Base-by-base conservation (phyloP, 2,888 invertebrate species). In the Seira musarum region DNA sequence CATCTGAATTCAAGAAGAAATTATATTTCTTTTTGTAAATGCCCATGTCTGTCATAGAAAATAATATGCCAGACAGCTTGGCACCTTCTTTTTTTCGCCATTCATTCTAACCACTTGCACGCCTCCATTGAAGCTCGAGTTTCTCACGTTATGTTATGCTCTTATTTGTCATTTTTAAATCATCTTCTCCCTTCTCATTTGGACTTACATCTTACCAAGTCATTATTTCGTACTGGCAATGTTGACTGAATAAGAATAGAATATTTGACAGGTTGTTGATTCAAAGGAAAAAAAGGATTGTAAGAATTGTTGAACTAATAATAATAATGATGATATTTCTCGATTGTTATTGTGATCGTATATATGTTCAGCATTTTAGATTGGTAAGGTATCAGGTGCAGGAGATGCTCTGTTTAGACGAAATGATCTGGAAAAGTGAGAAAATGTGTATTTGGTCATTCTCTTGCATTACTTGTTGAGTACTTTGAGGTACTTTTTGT, bases 11-110 rank as follows among this genome's bases (percentile, higher is more conserved):
- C n/a, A n/a, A n/a, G n/a, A n/a, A n/a, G n/a, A n/a, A n/a, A n/a
- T n/a, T n/a, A n/a, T n/a, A n/a, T 67, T 46, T 21, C 8, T 19
- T 46, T 65, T 35, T 65, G 10, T 65, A 19, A 8, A 30, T 63
- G 64, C 19, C 8, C 64, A 19, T 8, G 40, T 67, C 6, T 61
- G 49, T 46, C 67, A 66, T 19, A 24, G 63, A 21, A 69, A 69
- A 70, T 49, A 67, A n/a, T n/a, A 35, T 76, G 69, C 69, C 69
- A 76, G 76, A 76, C 76, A 76, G 76, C 76, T 64, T 70, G 76
- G 76, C 76, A 53, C 76, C 76, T 22, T 61, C 61, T 53, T 22
- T 30, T 66, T 66, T 65, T 69, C 21, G 13, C 13, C n/a, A n/a
- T n/a, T n/a, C n/a, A n/a, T n/a, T n/a, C n/a, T n/a, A n/a, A n/a